A percentile compares a stretch with the other conserved stretches of the same genome.
phyloP scores from a whole-genome alignment of 2,888 invertebrate genomes.

The Acanthoscelides obtectus region DNA sequence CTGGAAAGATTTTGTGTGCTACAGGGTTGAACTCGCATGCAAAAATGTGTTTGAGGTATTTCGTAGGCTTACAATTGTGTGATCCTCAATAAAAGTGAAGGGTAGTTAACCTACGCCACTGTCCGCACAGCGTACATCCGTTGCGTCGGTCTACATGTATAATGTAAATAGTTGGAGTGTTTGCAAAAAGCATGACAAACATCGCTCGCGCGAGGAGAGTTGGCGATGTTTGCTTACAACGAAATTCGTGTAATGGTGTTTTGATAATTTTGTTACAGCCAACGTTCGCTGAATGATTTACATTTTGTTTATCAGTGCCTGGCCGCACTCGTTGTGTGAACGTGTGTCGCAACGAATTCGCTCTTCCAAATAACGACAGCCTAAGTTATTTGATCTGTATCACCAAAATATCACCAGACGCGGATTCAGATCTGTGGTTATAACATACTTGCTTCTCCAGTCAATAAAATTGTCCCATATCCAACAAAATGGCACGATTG shows the following conservation, averaged over 20 bases:
- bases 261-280: constrained; percentile 8
- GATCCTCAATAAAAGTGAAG: background rate
- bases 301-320: background rate
- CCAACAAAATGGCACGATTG: too few species aligned
- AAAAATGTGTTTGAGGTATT: too few species aligned
- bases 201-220: constrained; percentile 6
- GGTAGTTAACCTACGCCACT: background rate
- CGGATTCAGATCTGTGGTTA: too few species aligned
- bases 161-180: constrained; percentile 14
- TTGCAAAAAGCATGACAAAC: constrained; percentile 19
- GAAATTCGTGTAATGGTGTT: constrained; percentile 15
- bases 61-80: too few species aligned
- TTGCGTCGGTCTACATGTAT: constrained; percentile 6
- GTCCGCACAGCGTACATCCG: background rate
- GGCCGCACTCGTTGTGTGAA: background rate
- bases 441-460: too few species aligned
- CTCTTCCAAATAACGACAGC: background rate
- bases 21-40: too few species aligned
- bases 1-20: too few species aligned
- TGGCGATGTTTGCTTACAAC: constrained; percentile 13
- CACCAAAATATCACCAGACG: background rate
- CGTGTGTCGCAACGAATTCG: background rate
- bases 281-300: background rate
- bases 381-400: background rate
- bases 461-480: too few species aligned